Evolutionary conservation across 2,113 vertebrate species (phyloP), one percentile per base, ranked within the genome.

Genomic region (Pelodiscus sinensis): DNA sequence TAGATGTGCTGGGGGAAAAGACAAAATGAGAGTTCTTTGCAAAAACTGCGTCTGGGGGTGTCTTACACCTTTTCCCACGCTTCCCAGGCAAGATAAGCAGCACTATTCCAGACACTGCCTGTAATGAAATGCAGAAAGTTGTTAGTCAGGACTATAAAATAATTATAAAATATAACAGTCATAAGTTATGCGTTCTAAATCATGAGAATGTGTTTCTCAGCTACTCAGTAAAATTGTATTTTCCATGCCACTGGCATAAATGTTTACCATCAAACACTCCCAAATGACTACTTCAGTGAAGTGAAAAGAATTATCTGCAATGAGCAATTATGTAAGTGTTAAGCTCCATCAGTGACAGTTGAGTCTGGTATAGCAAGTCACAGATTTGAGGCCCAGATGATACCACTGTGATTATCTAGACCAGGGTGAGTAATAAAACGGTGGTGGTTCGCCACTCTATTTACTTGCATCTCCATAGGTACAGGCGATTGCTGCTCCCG

Each of bases 211-310:
- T 82, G 55, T 93, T 92, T 89, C 94, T 94, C 83, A 55, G 87
- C 89, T 90, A 92, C 68, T 77, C 27, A 29, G 29, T 88, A 86
- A 93, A 92, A 86, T 82, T 81, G 52, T 88, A 90, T 90, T 94
- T 93, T 87, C 91, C 91, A 65, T 91, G 90, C 91, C 78, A 89
- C 71, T 2, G 60, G 91, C 85, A 88, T 88, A 88, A 96, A 87
- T 55, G 87, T 94, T 97, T 92, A 16, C 68, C 51, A 54, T 95
- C 68, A 94, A 85, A 90, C n/a, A 81, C 88, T 86, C 27, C 80
- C 54, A 58, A 89, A 93, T 81, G 52, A 58, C 71, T 58, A 86
- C 78, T 8, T 35, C 4, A 12, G 84, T 81, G 89, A 5, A 12
- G 84, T 81, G 89, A 82, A 51, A 25, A 88, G 78, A 75, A n/a